phyloP scores from a whole-genome alignment of 2,113 vertebrate species.

The Actenoides lindsayi region DNA sequence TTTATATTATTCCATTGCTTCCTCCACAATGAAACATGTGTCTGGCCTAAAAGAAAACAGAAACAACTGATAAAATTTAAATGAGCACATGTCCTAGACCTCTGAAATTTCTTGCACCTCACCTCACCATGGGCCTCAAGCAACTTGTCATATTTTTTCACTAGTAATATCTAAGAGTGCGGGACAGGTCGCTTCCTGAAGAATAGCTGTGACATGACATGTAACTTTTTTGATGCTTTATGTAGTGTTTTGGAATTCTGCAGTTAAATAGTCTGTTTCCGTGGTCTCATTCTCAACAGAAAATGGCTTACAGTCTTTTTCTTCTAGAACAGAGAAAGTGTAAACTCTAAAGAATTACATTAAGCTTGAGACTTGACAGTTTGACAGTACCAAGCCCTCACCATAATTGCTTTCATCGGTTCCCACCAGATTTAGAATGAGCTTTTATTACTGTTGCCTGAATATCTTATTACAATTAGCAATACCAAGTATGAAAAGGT shows the following conservation, averaged over 20 bases:
- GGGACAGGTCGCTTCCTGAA: constrained; percentile 9
- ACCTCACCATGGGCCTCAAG: neutral
- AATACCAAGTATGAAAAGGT: neutral
- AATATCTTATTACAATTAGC: constrained; percentile 20
- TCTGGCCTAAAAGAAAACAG: constrained; percentile 13
- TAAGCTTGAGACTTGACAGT: neutral
- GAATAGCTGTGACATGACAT: neutral
- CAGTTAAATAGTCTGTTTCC: neutral
- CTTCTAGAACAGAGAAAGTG: neutral
- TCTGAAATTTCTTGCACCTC: neutral
- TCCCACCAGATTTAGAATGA: constrained; percentile 17
- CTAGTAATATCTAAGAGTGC: neutral
- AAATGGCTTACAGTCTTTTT: constrained; percentile 19
- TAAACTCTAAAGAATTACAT: neutral
- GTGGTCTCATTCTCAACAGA: neutral
- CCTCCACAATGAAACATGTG: neutral
- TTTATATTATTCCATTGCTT: constrained; percentile 17
- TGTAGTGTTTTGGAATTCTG: neutral
- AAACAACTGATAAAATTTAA: neutral
- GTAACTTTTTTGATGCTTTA: neutral
- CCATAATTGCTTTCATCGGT: neutral
- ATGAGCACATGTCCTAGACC: neutral
- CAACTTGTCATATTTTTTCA: neutral
- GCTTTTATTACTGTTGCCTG: neutral
- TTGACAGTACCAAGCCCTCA: constrained; percentile 1